Evolutionary conservation across 2,888 invertebrate genomes (phyloP).

Genomic region (Pachliopta kotzebuea): DNA sequence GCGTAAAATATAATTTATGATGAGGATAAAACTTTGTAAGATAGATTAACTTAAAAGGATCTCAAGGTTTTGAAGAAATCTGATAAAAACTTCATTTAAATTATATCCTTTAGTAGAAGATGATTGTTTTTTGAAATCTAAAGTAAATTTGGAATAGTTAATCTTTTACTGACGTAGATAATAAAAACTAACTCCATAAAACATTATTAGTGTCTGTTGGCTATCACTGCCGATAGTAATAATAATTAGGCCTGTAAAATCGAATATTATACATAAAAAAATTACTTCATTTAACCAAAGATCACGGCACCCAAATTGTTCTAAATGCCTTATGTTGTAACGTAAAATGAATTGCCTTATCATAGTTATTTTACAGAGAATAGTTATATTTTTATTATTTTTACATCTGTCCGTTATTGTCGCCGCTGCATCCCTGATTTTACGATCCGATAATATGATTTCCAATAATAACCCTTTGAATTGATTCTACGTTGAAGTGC

Average conservation of each 20-base stretch:
- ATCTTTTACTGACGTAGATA: too few relatives aligned
- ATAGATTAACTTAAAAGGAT: not conserved
- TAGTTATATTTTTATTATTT: not conserved
- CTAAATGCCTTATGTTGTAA: too few relatives aligned
- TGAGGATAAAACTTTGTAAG: not conserved
- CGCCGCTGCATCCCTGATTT: not conserved
- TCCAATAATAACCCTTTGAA: constrained; percentile 1
- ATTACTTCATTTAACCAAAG: too few relatives aligned
- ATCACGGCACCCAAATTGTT: too few relatives aligned
- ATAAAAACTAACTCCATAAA: too few relatives aligned
- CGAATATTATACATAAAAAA: too few relatives aligned
- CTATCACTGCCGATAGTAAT: too few relatives aligned
- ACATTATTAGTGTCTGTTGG: too few relatives aligned
- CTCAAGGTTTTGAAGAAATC: not conserved
- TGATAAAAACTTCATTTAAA: not conserved
- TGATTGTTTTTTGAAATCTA: not conserved
- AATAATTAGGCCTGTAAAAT: too few relatives aligned
- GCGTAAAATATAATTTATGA: not conserved
- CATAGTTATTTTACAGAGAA: not conserved
- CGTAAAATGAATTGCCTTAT: too few relatives aligned
- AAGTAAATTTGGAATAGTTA: not conserved
- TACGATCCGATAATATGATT: constrained; percentile 3
- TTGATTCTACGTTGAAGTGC: constrained; percentile 8
- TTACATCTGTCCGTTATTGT: not conserved
- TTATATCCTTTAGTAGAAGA: not conserved